Evolutionary conservation across 2,113 vertebrate species (phyloP).

Genomic region (Sander lucioperca): DNA sequence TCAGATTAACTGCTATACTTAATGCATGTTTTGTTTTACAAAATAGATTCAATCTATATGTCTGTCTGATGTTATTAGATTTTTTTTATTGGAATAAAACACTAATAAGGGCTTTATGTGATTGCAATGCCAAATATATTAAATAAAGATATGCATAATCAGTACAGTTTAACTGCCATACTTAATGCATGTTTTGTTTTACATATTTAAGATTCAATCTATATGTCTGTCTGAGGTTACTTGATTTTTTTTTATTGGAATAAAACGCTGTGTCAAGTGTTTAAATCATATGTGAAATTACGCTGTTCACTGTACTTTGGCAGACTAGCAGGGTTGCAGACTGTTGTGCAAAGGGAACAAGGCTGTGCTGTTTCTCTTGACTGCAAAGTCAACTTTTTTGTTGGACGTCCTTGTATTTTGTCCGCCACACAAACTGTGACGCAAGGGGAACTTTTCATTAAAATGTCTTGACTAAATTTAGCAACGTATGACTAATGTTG

Average conservation of each 20-base stretch:
- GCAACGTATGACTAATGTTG: neutral
- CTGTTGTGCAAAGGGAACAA: neutral
- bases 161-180: neutral
- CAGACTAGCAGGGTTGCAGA: neutral
- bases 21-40: too few species aligned
- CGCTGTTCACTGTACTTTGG: too few species aligned
- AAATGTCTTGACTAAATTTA: conserved; percentile 23
- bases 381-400: conserved; percentile 31
- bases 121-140: neutral
- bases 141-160: neutral
- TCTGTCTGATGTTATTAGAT: too few species aligned
- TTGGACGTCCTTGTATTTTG: conserved; percentile 25
- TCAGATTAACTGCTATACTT: too few species aligned
- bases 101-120: neutral
- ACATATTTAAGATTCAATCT: neutral
- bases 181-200: neutral
- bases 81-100: too few species aligned
- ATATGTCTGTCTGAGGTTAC: neutral
- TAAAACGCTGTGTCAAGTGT: too few species aligned
- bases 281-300: too few species aligned
- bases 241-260: neutral
- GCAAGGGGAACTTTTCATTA: conserved; percentile 8
- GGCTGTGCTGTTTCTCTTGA: neutral
- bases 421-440: neutral
- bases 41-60: too few species aligned